These are phyloP conservation scores for Mizuhopecten yessoensis DNA, from an alignment of 1,140 invertebrate genomes.

Conservation along the genomic window DNA sequence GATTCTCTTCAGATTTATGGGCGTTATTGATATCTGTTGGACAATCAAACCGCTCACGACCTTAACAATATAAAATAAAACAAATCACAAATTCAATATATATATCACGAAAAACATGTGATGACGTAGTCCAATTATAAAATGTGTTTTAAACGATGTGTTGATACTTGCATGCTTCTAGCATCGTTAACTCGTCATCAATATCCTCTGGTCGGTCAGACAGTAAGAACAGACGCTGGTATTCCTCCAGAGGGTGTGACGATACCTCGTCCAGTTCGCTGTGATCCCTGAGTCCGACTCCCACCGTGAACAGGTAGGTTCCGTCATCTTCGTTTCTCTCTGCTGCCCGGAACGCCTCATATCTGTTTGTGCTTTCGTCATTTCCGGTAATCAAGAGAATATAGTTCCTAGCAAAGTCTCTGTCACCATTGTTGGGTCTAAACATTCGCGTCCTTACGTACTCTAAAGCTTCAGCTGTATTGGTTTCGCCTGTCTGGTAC, in stretches of 20 bases:
- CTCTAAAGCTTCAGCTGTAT: conserved; percentile 70
- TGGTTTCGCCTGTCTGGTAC: conserved; percentile 69
- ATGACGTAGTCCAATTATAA: too few species aligned
- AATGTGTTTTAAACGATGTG: too few species aligned
- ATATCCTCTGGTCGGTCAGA: conserved; percentile 41
- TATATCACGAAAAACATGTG: too few species aligned
- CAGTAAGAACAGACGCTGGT: conserved; percentile 46
- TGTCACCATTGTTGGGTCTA: conserved; percentile 67
- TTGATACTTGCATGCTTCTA: conserved; percentile 49
- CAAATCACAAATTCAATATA: too few species aligned
- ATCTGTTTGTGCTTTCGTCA: conserved; percentile 71
- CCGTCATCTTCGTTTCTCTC: conserved; percentile 63
- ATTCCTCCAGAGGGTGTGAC: conserved; percentile 54
- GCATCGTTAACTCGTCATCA: not conserved
- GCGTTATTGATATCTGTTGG: too few species aligned
- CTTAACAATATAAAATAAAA: too few species aligned
- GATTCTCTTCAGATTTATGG: too few species aligned
- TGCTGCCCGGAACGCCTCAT: conserved; percentile 69
- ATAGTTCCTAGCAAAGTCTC: conserved; percentile 69
- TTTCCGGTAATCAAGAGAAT: conserved; percentile 71
- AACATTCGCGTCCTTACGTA: conserved; percentile 71
- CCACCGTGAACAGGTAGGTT: conserved; percentile 73
- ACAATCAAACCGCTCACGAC: too few species aligned
- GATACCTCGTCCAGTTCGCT: conserved; percentile 68
- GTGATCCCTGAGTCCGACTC: conserved; percentile 70